Conservation (phyloP, 1,140 invertebrate species). For the Chrysomallon squamiferum region DNA sequence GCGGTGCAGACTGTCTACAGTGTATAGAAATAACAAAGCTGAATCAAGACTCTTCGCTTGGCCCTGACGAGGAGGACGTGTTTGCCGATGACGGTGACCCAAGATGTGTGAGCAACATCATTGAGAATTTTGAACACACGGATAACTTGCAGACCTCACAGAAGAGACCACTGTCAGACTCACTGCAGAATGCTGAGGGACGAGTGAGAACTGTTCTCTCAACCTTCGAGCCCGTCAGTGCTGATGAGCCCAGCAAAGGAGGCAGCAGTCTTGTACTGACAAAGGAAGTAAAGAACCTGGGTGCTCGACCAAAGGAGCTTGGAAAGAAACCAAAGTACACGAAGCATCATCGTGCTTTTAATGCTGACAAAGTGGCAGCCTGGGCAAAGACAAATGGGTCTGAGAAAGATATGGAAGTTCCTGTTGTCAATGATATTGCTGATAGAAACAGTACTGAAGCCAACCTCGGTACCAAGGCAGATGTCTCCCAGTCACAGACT, state of each 20-base stretch:
- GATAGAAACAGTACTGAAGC: too few species aligned
- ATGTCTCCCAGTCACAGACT: too few species aligned
- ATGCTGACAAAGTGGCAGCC: background rate
- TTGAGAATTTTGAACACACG: background rate
- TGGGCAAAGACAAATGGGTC: constrained; percentile 1
- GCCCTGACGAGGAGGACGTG: background rate
- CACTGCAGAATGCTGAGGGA: constrained; percentile 18
- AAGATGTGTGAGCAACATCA: background rate
- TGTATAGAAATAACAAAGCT: background rate
- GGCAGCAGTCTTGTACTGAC: too few species aligned
- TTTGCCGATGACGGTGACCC: background rate
- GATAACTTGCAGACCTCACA: too few species aligned
- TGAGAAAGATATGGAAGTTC: background rate
- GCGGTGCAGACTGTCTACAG: background rate
- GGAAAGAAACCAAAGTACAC: background rate
- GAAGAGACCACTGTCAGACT: constrained; percentile 9
- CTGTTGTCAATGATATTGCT: background rate
- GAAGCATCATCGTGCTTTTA: background rate
- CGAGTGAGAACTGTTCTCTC: constrained; percentile 6
- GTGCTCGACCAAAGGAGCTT: constrained; percentile 6
- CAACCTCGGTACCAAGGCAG: too few species aligned
- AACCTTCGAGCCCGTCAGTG: constrained; percentile 3
- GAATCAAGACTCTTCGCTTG: background rate
- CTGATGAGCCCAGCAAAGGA: background rate
- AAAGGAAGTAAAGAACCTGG: background rate